Base-by-base conservation (phyloP, 1,140 invertebrate species). In the Aphelinus certus region DNA sequence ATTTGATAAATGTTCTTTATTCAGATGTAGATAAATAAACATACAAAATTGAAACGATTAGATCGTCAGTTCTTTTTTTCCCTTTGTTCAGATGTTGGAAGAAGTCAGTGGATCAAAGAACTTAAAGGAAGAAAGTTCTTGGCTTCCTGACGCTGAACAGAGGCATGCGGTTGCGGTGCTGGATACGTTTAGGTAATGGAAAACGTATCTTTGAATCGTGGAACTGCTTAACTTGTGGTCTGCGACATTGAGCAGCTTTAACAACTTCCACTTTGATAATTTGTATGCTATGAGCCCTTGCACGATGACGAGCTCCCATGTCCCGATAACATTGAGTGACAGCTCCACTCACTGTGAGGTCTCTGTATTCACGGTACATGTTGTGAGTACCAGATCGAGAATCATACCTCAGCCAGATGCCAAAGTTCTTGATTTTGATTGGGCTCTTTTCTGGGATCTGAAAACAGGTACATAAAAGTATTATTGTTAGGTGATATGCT, bases 361-460 rank as follows among this genome's bases (percentile, higher is more conserved):
- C 98, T 80, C 98, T 92, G 90, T 99, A 99, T 89, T 99, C 98
- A 70, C 98, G 92, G 93, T 99, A 99, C 97, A 99, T 99, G 90
- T 99, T 99, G 90, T 99, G 98, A 55, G 96, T 98, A 68, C 98
- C 98, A 63, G 97, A 99, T 71, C 98, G 91, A 0, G 98, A 99
- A 84, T 99, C 97, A 85, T 96, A 97, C 79, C 98, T 92, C 84
- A 99, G 88, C 97, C 98, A 99, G 81, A 99, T 97, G 78, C 98
- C 98, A 89, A 97, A 99, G 89, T 99, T 99, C 92, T 99, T 99
- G 77, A 99, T 97, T 83, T 95, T 95, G 3, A 93, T 89, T 9
- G 98, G 96, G 55, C 94, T 95, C 83, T 94, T 97, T 84, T 99
- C 97, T 73, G 93, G 91, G 73, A 98, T 90, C 94, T 95, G 76